These are phyloP conservation scores for Anguilla obscura DNA, from an alignment of 2,797 vertebrate species.

Conservation along the genomic window DNA sequence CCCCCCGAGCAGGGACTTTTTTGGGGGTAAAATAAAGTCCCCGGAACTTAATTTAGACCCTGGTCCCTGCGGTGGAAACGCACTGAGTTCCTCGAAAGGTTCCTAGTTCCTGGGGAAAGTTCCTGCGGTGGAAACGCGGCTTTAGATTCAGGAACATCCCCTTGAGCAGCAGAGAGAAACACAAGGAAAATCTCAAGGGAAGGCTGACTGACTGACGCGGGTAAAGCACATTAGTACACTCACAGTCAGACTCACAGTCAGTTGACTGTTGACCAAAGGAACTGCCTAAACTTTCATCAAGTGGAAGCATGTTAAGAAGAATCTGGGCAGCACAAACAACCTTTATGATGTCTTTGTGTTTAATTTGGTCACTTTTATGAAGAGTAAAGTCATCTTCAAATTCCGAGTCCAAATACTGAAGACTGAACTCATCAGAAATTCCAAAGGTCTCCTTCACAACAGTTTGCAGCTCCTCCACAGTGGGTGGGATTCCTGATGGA, in stretches of 20 bases:
- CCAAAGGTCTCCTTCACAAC: slow-evolving; percentile 30
- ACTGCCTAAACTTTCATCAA: slow-evolving; percentile 26
- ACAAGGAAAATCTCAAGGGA: too few relatives aligned
- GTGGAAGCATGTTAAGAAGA: slow-evolving; percentile 29
- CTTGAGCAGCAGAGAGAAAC: too few relatives aligned
- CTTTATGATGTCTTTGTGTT: slow-evolving; percentile 47
- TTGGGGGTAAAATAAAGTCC: too few relatives aligned
- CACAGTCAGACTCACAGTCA: slow-evolving; percentile 29
- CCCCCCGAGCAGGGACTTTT: too few relatives aligned
- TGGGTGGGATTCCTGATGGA: slow-evolving; percentile 45
- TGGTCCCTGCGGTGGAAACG: too few relatives aligned
- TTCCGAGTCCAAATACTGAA: slow-evolving; percentile 43
- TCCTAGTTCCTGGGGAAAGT: too few relatives aligned
- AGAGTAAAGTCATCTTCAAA: slow-evolving; percentile 45
- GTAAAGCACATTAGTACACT: too few relatives aligned
- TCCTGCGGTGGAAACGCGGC: too few relatives aligned
- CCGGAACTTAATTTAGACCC: too few relatives aligned
- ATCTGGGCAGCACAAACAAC: slow-evolving; percentile 17
- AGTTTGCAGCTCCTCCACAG: slow-evolving; percentile 48
- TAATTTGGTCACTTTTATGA: slow-evolving; percentile 33
- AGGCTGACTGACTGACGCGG: too few relatives aligned
- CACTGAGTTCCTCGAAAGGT: too few relatives aligned
- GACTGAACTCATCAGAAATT: slow-evolving; percentile 36
- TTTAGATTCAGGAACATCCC: too few relatives aligned
- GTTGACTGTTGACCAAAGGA: slow-evolving; percentile 14